Percentiles rank a stretch among this genome's conserved stretches.
These are phyloP conservation scores for Lasioglossum malachurum DNA, from an alignment of 2,888 invertebrate species.

Conservation along the genomic window DNA sequence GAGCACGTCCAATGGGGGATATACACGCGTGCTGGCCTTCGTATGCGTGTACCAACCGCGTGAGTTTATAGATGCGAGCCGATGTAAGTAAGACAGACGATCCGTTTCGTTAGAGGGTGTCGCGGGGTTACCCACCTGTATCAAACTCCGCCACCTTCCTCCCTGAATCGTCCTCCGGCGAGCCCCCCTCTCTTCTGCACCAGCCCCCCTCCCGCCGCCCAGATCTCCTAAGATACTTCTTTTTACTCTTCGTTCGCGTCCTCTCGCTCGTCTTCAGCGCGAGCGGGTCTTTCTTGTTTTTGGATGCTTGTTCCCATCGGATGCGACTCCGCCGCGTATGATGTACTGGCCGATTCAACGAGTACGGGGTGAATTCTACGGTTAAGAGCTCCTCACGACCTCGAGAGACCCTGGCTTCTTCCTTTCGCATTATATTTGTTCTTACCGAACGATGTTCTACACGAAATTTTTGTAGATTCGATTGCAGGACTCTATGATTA, in stretches of 20 bases:
- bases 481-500: not conserved
- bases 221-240: not conserved
- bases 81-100: conserved; percentile 80
- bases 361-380: not conserved
- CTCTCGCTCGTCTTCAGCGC: conserved; percentile 32
- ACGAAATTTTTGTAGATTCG: not conserved
- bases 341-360: conserved; percentile 22
- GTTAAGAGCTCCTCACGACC: not conserved
- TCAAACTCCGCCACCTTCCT: conserved; percentile 67
- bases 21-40: conserved; percentile 65
- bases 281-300: conserved; percentile 44
- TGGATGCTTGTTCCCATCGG: conserved; percentile 44
- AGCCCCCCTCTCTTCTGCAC: not conserved
- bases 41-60: conserved; percentile 68
- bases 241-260: conserved; percentile 45
- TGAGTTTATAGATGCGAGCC: conserved; percentile 73
- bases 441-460: not conserved
- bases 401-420: not conserved
- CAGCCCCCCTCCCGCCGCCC: not conserved
- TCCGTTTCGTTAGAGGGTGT: conserved; percentile 78
- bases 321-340: conserved; percentile 16
- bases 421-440: not conserved
- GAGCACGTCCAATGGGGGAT: conserved; percentile 65
- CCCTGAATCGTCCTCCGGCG: conserved; percentile 24
- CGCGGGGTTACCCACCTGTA: conserved; percentile 78